Base-by-base conservation (phyloP, 2,113 vertebrate species). In the Turdus rufiventris region DNA sequence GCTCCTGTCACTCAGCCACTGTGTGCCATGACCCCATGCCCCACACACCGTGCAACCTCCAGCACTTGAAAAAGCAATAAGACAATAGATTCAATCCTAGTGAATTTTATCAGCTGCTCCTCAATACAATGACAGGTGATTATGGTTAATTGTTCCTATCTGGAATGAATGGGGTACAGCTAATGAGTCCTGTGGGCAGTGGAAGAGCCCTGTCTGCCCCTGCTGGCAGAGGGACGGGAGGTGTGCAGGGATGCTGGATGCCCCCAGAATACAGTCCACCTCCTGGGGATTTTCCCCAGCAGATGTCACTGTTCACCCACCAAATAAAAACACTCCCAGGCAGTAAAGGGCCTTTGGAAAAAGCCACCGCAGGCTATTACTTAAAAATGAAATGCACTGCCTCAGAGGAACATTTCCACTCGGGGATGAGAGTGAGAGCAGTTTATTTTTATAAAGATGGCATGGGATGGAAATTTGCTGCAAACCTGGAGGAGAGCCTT, bases 221-320 rank as follows among this genome's bases (percentile, higher is more conserved):
- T 3, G 4, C 13, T 54, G 42, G 34, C 7, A 10, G 10, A 25
- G 40, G 23, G 20, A 8, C 51, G 21, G 42, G 36, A 47, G 7
- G 2, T 25, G 3, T 28, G 38, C 34, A 28, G 24, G 60, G 33
- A 4, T 67, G n/a, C 79, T 21, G 67, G 14, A 18, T 3, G 10
- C 14, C 26, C 12, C 5, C 16, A 18, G 18, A 79, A 8, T 23
- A 7, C 56, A 38, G 12, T 21, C 8, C 6, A 12, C 11, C 24
- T 81, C 20, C 17, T 3, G 0, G 14, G 12, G 29, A 76, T 26
- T 85, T 76, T 43, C 73, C 50, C 95, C 97, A 97, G 96, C 94
- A 97, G 97, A 95, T 97, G 97, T 97, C 97, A 95, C 96, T 97
- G 88, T 97, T 96, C 96, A 94, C 96, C 93, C 84, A 81, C 28